Evolutionary conservation across 2,888 invertebrate genomes (phyloP), one percentile per base, ranked within the genome.

Genomic region (Notodonta ziczac): DNA sequence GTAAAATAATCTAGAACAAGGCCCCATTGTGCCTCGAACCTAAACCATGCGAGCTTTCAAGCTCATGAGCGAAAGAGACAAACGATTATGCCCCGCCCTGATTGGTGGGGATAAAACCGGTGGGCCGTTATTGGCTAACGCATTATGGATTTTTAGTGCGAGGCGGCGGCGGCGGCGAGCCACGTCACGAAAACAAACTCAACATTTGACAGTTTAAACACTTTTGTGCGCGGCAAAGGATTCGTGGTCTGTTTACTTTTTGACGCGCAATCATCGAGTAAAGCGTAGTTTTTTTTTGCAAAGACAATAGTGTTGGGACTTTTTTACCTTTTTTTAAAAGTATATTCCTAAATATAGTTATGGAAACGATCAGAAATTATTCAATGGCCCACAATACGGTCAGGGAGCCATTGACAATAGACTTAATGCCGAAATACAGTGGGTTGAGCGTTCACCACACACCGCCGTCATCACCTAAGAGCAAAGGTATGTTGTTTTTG

Each of bases 91-190:
- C 90, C 84, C 85, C 91, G 91, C 92, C 91, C 87, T 84, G 74
- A 83, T 82, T 82, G 86, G 90, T 82, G 89, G 91, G 92, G 90
- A 83, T 83, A 76, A 77, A 78, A 80, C 79, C 79, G 71, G 75
- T 70, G 80, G 74, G 66, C 68, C 84, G 87, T 90, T 86, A 93
- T 92, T 91, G 93, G 93, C 74, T 75, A 82, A 73, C 76, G 80
- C 82, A 86, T 91, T 93, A 91, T 91, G 83, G 92, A 92, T 91
- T 93, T 91, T 91, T 89, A 87, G 86, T 85, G 74, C 70, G 74
- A 86, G 83, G 83, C 84, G 84, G 24, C 24, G 83, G 83, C 84
- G 84, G 24, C 24, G 24, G 76, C 68, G 74, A 73, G 71, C 68
- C 71, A 74, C 69, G 72, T 64, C 78, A 77, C 78, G 81, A 84